These are phyloP conservation scores for Rhimphoctona megacephalus DNA, from an alignment of 2,888 invertebrate genomes.

Conservation along the genomic window DNA sequence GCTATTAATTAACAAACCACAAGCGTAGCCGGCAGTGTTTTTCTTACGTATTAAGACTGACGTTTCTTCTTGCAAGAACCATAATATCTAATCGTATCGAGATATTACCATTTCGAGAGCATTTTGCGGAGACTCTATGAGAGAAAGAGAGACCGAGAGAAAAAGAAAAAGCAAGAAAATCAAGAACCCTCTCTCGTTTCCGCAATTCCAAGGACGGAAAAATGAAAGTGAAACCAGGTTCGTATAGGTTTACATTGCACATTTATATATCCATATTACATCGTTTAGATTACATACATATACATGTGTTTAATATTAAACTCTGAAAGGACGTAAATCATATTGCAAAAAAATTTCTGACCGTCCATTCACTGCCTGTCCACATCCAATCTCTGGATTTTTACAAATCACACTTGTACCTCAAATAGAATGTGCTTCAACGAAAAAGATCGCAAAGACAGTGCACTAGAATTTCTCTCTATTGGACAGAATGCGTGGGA, in stretches of 20 bases:
- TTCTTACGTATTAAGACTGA: conserved; percentile 21
- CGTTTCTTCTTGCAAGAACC: conserved; percentile 28
- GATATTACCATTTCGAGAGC: conserved; percentile 45
- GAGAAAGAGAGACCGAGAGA: conserved; percentile 17
- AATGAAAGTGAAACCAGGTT: conserved; percentile 76
- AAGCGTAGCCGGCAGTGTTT: conserved; percentile 29
- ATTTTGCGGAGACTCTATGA: not conserved
- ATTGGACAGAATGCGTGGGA: conserved; percentile 66
- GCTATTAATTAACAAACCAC: conserved; percentile 42
- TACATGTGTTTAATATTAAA: not conserved
- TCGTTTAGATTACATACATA: not conserved
- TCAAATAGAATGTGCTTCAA: conserved; percentile 1
- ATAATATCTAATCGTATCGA: conserved; percentile 46
- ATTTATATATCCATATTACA: not conserved
- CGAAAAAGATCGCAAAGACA: conserved; percentile 32
- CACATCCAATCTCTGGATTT: not conserved
- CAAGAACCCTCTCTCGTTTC: conserved; percentile 67
- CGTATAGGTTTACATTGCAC: conserved; percentile 52
- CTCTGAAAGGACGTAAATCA: conserved; percentile 2
- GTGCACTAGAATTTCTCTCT: conserved; percentile 58
- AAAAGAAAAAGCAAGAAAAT: conserved; percentile 1
- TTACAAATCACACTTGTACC: not conserved
- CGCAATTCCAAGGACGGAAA: conserved; percentile 76
- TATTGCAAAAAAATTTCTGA: not conserved
- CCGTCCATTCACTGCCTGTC: not conserved